phyloP scores from a whole-genome alignment of 2,797 vertebrate species.

The Paguma larvata region DNA sequence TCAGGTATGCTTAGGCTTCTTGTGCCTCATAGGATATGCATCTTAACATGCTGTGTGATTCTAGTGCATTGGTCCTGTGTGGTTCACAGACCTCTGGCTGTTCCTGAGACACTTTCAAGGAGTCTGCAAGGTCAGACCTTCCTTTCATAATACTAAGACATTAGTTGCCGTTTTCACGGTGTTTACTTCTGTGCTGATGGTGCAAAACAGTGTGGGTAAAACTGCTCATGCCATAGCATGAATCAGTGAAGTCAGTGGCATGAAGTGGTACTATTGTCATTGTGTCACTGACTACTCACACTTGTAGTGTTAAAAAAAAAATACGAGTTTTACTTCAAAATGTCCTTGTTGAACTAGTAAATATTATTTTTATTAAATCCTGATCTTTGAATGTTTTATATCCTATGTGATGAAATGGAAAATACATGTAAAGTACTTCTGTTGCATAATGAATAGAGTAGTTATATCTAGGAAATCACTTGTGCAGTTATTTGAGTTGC shows the following conservation, averaged over 20 bases:
- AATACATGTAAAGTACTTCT: background rate
- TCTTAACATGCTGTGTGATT: background rate
- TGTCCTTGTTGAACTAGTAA: slow-evolving; percentile 1
- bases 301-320: background rate
- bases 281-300: background rate
- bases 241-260: background rate
- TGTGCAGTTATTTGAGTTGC: slow-evolving; percentile 13
- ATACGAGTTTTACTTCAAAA: background rate
- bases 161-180: background rate
- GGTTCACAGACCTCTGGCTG: background rate
- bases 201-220: background rate
- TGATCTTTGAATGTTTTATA: slow-evolving; percentile 10
- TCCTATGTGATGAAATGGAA: slow-evolving; percentile 16
- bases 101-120: background rate
- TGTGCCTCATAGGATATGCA: background rate
- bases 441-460: background rate
- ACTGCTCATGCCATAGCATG: background rate
- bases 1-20: background rate
- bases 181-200: background rate
- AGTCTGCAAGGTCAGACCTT: background rate
- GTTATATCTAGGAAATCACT: background rate
- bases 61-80: background rate
- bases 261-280: background rate
- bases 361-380: slow-evolving; percentile 46
- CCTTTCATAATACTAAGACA: background rate